phyloP scores from a whole-genome alignment of 1,140 invertebrate genomes.

The Bicyclus anynana region DNA sequence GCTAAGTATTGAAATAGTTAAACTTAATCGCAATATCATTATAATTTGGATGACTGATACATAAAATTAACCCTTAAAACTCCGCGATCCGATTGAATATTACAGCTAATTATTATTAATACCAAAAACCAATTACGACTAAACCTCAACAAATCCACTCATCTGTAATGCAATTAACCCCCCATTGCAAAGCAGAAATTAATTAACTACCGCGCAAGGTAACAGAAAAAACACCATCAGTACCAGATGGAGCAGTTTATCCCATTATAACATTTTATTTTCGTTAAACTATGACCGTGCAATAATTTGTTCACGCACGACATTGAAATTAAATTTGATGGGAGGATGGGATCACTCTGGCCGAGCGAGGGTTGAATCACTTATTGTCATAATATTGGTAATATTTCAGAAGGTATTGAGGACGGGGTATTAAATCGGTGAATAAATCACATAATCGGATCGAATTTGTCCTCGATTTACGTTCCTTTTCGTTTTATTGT shows the following conservation, averaged over 20 bases:
- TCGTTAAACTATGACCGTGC: constrained; percentile 55
- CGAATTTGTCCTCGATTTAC: constrained; percentile 15
- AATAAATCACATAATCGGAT: constrained; percentile 64
- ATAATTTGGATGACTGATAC: not conserved
- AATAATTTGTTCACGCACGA: constrained; percentile 69
- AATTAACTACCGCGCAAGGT: constrained; percentile 58
- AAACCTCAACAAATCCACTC: constrained; percentile 47
- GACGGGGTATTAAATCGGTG: constrained; percentile 35
- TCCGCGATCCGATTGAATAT: constrained; percentile 11
- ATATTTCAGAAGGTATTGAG: constrained; percentile 44
- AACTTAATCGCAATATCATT: not conserved
- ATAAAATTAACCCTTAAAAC: not conserved
- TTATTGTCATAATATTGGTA: constrained; percentile 59
- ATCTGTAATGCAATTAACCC: constrained; percentile 49
- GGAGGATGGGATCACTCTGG: constrained; percentile 33
- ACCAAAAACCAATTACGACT: constrained; percentile 45
- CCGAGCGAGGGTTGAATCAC: constrained; percentile 44
- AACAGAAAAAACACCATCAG: constrained; percentile 50
- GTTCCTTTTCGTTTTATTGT: constrained; percentile 5
- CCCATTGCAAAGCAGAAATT: constrained; percentile 42
- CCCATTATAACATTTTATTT: constrained; percentile 59
- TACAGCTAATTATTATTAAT: constrained; percentile 24
- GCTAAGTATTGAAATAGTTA: too few species aligned
- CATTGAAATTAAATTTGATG: constrained; percentile 65
- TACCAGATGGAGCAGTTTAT: constrained; percentile 60